Base-by-base conservation (phyloP, 1,140 invertebrate genomes). In the Cydia strobilella region DNA sequence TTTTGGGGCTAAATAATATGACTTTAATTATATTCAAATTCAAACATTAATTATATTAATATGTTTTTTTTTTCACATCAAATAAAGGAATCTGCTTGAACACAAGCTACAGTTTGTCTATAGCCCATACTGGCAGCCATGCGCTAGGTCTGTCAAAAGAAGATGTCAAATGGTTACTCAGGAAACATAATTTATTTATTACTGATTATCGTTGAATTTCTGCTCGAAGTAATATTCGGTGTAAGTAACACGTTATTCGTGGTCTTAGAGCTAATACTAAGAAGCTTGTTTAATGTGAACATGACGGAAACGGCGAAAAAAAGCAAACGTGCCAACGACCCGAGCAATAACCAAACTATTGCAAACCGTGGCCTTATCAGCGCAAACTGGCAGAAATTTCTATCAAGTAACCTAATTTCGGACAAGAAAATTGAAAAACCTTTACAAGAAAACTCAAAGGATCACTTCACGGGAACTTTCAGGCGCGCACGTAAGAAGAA, bases 381-480 rank as follows among this genome's bases (percentile, higher is more conserved):
- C 74, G 89, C 86, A 31, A 93, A 93, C 75, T 93, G 93, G 93
- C 87, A 90, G 74, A 88, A 87, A 74, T 81, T 93, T 48, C 73
- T 93, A 51, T 82, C 86, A 7, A 87, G 82, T 65, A 86, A 78
- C 23, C 48, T 87, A 13, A 79, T 89, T 35, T 86, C 84, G 81
- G 87, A 91, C 5, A 84, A 80, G 25, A 88, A 85, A 73, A 80
- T 77, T 10, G 84, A 86, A 42, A 84, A 84, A 74, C 65, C 79
- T 0, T 27, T 27, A 1, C 72, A 78, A 25, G 75, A 82, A 59
- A 74, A 59, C 13, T 83, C 80, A 25, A 88, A 84, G 51, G 69
- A 84, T 0, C 82, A 82, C 2, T 91, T 77, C 66, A 87, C 85
- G 0, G 90, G 89, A 0, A 82, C 82, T 71, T 92, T 90, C 35